Evolutionary conservation across 1,140 invertebrate species (phyloP), one percentile per base, ranked within the genome.

Genomic region (Archegozetes longisetosus): DNA sequence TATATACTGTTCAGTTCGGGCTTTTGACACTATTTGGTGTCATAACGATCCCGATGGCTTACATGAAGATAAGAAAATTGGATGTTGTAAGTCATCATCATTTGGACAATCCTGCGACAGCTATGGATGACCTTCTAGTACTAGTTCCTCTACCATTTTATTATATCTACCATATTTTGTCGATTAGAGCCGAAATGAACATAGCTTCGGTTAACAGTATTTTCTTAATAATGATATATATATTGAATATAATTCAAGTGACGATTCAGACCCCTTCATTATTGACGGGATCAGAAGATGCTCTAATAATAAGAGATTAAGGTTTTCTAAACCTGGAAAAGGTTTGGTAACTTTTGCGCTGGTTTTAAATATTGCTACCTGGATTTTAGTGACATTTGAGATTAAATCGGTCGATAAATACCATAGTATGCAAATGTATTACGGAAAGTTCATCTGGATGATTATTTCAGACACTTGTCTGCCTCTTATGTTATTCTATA

Each of bases 371-470:
- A 77, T 88, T 2, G 80, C 82, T 3, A 78, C 85, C 71, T 88
- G 85, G 84, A 75, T 86, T 12, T 79, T 82, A 51, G 79, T 84
- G 67, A 87, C 84, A 22, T 87, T 88, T 73, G 84, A 85, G 62
- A 80, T 84, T 61, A 85, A 85, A 72, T 75, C 57, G 20, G 75
- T 78, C 0, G 80, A 80, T 46, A 76, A 77, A 50, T 71, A 79
- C 26, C 77, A 81, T 64, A 76, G 79, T 54, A 72, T 80, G 69
- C 69, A 79, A 66, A 73, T 76, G 14, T 86, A 79, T 70, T 88
- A 84, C 67, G 83, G 83, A 56, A 79, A 74, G 60, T 65, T 74
- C 1, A 66, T 82, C 3, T 88, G 85, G 85, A 82, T 81, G 46
- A 79, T 88, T 26, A 75, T 88, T 9, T 82, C 80, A n/a, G 84